These are phyloP conservation scores for Formica aserva DNA, from an alignment of 2,888 invertebrate species.

Conservation along the genomic window DNA sequence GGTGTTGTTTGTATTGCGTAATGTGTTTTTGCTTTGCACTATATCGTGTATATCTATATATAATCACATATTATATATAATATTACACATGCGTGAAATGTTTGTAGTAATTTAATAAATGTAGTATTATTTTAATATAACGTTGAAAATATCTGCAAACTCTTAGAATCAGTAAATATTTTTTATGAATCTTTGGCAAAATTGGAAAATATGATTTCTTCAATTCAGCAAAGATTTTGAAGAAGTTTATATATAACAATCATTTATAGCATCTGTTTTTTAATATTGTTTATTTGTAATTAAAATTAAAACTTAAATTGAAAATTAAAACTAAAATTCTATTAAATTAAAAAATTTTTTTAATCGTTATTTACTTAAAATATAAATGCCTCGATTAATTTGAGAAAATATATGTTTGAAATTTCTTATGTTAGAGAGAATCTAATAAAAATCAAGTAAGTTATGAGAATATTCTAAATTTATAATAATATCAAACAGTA, in stretches of 20 bases:
- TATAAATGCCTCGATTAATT: background rate
- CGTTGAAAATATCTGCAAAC: background rate
- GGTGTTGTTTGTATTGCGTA: background rate
- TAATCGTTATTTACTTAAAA: background rate
- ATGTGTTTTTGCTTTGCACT: background rate
- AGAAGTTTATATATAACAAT: background rate
- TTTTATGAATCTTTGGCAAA: background rate
- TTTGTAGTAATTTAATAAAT: background rate
- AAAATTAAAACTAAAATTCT: background rate
- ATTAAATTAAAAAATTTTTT: background rate
- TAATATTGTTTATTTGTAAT: background rate
- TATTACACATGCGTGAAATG: background rate
- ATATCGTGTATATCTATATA: background rate
- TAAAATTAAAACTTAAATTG: background rate
- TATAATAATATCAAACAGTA: background rate
- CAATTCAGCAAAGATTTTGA: constrained; percentile 7
- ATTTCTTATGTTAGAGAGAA: background rate
- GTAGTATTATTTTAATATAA: background rate
- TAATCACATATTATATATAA: background rate
- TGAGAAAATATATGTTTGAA: background rate
- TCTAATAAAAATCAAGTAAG: background rate
- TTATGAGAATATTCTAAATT: background rate
- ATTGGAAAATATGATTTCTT: background rate
- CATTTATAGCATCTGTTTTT: background rate
- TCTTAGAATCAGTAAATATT: constrained; percentile 1